Conservation (phyloP, 2,888 invertebrate genomes). For the Hypolimnas misippus region DNA sequence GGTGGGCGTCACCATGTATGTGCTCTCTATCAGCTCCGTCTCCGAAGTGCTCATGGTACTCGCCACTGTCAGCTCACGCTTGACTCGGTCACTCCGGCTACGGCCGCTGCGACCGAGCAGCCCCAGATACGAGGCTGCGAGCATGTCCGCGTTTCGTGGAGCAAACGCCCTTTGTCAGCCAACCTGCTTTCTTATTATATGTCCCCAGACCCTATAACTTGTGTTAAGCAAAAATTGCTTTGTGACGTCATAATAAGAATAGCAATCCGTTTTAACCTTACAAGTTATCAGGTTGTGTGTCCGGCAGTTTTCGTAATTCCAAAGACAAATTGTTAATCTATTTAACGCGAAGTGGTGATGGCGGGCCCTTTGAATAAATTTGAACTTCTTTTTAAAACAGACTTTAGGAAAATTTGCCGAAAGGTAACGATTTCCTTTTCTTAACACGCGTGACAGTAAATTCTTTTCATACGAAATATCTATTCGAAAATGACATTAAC, state of each 20-base stretch:
- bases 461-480: not conserved
- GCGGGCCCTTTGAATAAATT: constrained; percentile 47
- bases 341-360: constrained; percentile 59
- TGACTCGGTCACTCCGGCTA: constrained; percentile 51
- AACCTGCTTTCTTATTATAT: constrained; percentile 81
- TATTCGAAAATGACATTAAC: constrained; percentile 28
- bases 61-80: constrained; percentile 90
- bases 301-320: constrained; percentile 82
- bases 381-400: not conserved
- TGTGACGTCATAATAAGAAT: constrained; percentile 75
- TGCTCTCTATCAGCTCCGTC: constrained; percentile 98
- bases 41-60: constrained; percentile 99
- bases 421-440: constrained; percentile 1
- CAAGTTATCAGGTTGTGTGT: constrained; percentile 73
- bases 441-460: constrained; percentile 3
- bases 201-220: constrained; percentile 36
- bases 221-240: constrained; percentile 38
- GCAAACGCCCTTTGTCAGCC: constrained; percentile 76
- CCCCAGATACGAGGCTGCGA: constrained; percentile 84
- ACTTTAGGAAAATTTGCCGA: not conserved
- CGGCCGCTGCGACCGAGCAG: constrained; percentile 76
- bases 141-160: constrained; percentile 81
- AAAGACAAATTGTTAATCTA: constrained; percentile 66
- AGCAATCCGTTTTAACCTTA: constrained; percentile 70
- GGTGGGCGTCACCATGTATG: constrained; percentile 99